Evolutionary conservation across 1,140 invertebrate species (phyloP).

Genomic region (Alviniconcha marisindica): DNA sequence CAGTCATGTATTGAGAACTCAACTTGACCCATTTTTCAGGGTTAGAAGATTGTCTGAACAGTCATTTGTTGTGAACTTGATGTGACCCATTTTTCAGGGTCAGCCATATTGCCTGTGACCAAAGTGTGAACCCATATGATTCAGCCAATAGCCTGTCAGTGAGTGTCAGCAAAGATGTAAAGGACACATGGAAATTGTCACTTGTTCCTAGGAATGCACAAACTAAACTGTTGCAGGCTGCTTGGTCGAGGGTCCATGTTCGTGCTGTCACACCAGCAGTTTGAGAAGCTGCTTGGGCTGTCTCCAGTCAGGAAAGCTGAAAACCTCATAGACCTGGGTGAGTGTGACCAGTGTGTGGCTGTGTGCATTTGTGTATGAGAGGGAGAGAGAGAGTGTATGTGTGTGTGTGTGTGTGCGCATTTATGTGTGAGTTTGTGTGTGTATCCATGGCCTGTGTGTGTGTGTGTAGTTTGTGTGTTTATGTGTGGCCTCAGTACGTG

Average conservation of each 20-base stretch:
- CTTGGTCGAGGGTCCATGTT: constrained; percentile 94
- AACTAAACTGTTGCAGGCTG: constrained; percentile 80
- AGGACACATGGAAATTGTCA: not conserved
- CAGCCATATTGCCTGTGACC: too few relatives aligned
- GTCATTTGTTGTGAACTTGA: too few relatives aligned
- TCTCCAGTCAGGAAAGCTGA: constrained; percentile 68
- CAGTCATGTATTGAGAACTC: too few relatives aligned
- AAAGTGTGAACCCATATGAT: too few relatives aligned
- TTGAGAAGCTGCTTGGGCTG: constrained; percentile 80
- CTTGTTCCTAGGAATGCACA: constrained; percentile 10
- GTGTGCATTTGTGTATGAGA: not conserved
- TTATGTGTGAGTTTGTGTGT: too few relatives aligned
- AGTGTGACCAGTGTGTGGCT: not conserved
- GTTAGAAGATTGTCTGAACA: not conserved
- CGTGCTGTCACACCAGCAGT: constrained; percentile 88
- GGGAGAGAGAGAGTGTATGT: not conserved
- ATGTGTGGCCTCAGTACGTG: too few relatives aligned
- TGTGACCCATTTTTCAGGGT: too few relatives aligned
- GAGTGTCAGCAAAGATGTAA: not conserved
- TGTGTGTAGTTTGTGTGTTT: too few relatives aligned
- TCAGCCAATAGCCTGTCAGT: too few relatives aligned
- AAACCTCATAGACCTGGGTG: constrained; percentile 86
- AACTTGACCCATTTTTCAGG: not conserved
- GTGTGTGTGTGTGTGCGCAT: not conserved
- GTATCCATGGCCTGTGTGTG: too few relatives aligned